Base-by-base conservation (phyloP, 2,113 vertebrate species). In the Brachyhypopomus occidentalis region DNA sequence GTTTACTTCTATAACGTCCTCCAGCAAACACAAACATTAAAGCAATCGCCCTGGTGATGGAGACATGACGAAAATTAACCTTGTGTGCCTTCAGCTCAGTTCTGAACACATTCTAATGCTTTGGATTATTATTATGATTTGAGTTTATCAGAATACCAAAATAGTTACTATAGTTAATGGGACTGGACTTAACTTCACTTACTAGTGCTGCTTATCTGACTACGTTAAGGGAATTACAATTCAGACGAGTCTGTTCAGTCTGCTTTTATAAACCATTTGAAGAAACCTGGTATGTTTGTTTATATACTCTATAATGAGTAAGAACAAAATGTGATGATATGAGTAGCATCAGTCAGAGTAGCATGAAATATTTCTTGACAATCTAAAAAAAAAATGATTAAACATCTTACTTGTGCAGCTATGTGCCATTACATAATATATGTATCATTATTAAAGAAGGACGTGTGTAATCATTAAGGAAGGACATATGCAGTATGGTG, bases 1-100 rank as follows among this genome's bases (percentile, higher is more conserved):
- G 48, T 81, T 81, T 81, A 41, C 34, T 59, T 67, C 25, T 69
- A 78, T 12, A 74, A 30, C 4, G 6, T 75, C 19, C 30, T 59
- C 55, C 27, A 56, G 20, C 34, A 71, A n/a, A 6, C 34, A 8
- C 55, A 75, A 59, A 41, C 66, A n/a, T 1, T 41, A 70, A 52
- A 52, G 8, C 27, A 23, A 16, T 4, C 36, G 41, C 19, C 2
- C 27, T 6, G 14, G 34, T 19, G 12, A 34, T 66, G 17, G 62
- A 27, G 16, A 30, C 27, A 64, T 27, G 22, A 23, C 23, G 22
- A 23, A 9, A 63, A 25, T 63, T 1, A 30, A 30, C 14, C 12
- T 64, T 64, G 4, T 14, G 9, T 52, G 7, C 12, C 45, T 14
- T 27, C 11, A 0, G 8, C 8, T 58, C 2, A 2, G 14, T 58